Conservation (phyloP, 2,113 vertebrate genomes). For the Scartelaos histophorus region DNA sequence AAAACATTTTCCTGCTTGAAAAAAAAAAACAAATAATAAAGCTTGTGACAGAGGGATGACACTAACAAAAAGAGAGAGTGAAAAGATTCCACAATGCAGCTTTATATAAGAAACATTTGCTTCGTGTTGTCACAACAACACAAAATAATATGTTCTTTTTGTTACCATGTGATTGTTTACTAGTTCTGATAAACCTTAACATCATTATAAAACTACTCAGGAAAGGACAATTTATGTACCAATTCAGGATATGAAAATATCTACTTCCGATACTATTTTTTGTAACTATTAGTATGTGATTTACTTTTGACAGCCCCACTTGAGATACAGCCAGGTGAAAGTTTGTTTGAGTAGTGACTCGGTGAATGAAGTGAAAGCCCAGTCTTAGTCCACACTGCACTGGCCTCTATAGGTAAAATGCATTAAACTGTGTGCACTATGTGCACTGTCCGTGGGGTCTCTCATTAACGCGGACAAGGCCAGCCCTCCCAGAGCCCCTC, state of each 20-base stretch:
- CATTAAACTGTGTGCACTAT: slow-evolving; percentile 55
- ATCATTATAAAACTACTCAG: too few species aligned
- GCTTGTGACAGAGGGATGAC: not conserved
- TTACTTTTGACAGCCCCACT: not conserved
- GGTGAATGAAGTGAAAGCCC: slow-evolving; percentile 49
- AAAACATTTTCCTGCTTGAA: too few species aligned
- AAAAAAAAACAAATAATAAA: not conserved
- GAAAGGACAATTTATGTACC: too few species aligned
- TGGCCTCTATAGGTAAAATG: slow-evolving; percentile 37
- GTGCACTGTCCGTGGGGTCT: slow-evolving; percentile 57
- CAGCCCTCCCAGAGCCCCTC: slow-evolving; percentile 59
- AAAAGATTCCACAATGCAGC: not conserved
- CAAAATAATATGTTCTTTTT: too few species aligned
- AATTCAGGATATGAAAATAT: too few species aligned
- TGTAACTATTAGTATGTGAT: not conserved
- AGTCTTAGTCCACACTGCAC: slow-evolving; percentile 30
- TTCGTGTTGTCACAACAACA: not conserved
- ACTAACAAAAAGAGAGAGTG: not conserved
- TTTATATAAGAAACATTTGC: not conserved
- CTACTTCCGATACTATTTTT: not conserved
- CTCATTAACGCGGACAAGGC: slow-evolving; percentile 73
- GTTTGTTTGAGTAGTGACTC: slow-evolving; percentile 30
- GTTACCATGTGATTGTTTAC: too few species aligned
- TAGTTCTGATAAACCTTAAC: too few species aligned
- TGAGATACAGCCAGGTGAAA: not conserved